phyloP scores from a whole-genome alignment of 2,888 invertebrate species.

The Drosophila lacicola region DNA sequence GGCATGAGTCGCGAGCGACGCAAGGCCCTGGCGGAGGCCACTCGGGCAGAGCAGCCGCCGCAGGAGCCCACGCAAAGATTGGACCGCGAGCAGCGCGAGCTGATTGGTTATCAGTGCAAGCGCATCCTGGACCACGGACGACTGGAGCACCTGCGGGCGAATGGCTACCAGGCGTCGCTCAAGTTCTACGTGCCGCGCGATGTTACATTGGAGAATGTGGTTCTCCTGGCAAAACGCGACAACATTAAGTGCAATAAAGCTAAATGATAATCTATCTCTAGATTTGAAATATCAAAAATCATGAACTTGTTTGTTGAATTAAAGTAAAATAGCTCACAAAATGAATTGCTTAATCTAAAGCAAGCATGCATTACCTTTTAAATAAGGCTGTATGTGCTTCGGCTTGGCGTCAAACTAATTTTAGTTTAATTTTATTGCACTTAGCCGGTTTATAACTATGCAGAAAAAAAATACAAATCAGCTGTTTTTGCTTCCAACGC shows the following conservation, averaged over 20 bases:
- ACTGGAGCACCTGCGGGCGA: conserved; percentile 87
- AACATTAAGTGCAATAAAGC: conserved; percentile 37
- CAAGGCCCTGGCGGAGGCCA: conserved; percentile 67
- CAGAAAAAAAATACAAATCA: conserved; percentile 6
- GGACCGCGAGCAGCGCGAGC: conserved; percentile 86
- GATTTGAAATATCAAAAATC: not conserved
- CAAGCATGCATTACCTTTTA: no score
- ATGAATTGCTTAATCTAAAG: no score
- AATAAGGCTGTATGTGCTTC: no score
- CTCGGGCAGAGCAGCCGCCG: conserved; percentile 27
- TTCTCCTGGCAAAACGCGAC: conserved; percentile 87
- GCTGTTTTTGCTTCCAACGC: conserved; percentile 38
- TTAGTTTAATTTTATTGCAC: not conserved
- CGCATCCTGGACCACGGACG: conserved; percentile 92
- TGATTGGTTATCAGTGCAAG: conserved; percentile 91
- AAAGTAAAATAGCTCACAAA: no score
- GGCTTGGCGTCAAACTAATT: not conserved
- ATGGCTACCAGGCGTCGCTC: conserved; percentile 88
- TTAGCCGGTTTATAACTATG: not conserved
- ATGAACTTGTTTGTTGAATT: no score
- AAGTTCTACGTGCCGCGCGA: conserved; percentile 88
- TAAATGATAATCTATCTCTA: conserved; percentile 3
- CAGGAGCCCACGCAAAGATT: conserved; percentile 58
- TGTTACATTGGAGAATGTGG: conserved; percentile 92
- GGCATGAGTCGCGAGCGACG: conserved; percentile 87